Percentiles rank a stretch among this genome's conserved stretches.
Conservation (phyloP, 2,113 vertebrate species). For the Camelus bactrianus region DNA sequence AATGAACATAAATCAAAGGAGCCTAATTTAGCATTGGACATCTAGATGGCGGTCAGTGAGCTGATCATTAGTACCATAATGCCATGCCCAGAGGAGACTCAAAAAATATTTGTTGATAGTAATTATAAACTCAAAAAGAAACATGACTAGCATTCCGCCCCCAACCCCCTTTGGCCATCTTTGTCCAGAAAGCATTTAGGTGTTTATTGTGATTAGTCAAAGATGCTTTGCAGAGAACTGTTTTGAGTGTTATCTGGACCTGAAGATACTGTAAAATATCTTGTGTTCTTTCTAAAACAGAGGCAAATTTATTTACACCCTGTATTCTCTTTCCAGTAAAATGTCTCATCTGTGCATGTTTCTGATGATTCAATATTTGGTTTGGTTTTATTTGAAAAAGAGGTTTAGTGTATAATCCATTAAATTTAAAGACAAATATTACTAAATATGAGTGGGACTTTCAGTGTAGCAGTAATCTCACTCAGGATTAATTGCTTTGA, state of each 20-base stretch:
- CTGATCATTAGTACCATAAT: conserved; percentile 53
- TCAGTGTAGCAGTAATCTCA: neutral
- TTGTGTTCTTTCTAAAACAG: conserved; percentile 16
- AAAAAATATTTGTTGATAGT: conserved; percentile 67
- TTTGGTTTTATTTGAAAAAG: conserved; percentile 61
- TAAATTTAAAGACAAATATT: conserved; percentile 61
- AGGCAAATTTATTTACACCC: conserved; percentile 6
- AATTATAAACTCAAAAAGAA: conserved; percentile 66
- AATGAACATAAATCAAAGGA: conserved; percentile 81
- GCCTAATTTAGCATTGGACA: conserved; percentile 78
- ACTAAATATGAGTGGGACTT: conserved; percentile 11
- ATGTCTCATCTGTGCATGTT: neutral
- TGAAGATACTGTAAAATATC: neutral
- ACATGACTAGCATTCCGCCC: neutral
- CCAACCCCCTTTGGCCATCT: neutral
- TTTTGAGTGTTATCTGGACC: neutral
- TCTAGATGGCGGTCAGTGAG: conserved; percentile 64
- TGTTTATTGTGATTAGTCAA: neutral
- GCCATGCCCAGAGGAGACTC: conserved; percentile 46
- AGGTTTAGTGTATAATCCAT: neutral
- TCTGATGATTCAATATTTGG: conserved; percentile 44
- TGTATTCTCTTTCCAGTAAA: neutral
- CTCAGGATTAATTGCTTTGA: neutral
- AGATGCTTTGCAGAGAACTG: neutral
- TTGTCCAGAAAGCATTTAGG: conserved; percentile 19